A percentile compares a stretch with the other conserved stretches of the same genome.
Evolutionary conservation across 2,888 invertebrate genomes (phyloP).

Genomic region (Cotesia congregata): DNA sequence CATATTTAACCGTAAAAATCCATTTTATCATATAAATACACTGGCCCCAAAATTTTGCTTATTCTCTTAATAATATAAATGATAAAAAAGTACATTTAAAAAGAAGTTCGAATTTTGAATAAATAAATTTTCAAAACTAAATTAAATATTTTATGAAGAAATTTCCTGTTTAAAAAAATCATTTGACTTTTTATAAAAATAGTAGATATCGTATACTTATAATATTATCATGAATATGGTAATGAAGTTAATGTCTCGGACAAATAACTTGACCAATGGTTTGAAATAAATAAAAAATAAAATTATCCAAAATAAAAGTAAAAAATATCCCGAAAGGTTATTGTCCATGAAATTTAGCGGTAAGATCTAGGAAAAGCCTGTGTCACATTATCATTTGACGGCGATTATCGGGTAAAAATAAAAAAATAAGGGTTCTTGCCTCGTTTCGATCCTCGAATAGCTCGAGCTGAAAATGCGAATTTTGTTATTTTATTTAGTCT

Average conservation of each 20-base stretch:
- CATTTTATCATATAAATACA: too few relatives aligned
- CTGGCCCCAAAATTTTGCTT: too few relatives aligned
- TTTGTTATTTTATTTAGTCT: slow-evolving; percentile 16
- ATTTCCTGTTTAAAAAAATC: too few relatives aligned
- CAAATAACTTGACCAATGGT: neutral
- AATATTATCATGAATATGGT: neutral
- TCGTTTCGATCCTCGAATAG: slow-evolving; percentile 22
- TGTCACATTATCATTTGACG: slow-evolving; percentile 30
- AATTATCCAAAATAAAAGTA: neutral
- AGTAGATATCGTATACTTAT: neutral
- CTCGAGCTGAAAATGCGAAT: slow-evolving; percentile 26
- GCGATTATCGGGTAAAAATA: slow-evolving; percentile 31
- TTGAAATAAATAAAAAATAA: neutral
- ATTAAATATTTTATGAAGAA: too few relatives aligned
- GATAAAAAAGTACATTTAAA: too few relatives aligned
- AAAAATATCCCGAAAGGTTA: neutral
- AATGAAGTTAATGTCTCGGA: neutral
- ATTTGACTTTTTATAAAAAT: too few relatives aligned
- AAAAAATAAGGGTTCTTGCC: slow-evolving; percentile 24
- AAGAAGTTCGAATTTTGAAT: too few relatives aligned
- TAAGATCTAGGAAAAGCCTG: neutral
- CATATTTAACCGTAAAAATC: too few relatives aligned
- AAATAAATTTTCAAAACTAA: too few relatives aligned
- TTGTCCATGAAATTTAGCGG: neutral
- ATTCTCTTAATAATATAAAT: too few relatives aligned